Evolutionary conservation across 2,797 vertebrate species (phyloP).

Genomic region (Protosalanx chinensis): DNA sequence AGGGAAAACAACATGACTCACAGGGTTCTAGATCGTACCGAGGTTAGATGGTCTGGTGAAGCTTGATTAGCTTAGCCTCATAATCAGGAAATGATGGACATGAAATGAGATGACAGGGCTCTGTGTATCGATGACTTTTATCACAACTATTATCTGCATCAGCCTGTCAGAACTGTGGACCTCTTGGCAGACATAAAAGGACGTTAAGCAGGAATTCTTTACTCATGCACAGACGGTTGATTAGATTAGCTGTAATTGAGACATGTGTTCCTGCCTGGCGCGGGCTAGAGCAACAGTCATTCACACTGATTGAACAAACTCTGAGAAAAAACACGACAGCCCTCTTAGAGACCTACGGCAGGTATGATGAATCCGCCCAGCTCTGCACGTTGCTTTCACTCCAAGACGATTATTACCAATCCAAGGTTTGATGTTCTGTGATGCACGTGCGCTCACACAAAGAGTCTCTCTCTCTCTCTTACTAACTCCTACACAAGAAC

Average conservation of each 20-base stretch:
- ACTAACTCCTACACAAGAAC: slow-evolving; percentile 2
- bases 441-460: slow-evolving; percentile 14
- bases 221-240: slow-evolving; percentile 41
- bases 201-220: slow-evolving; percentile 39
- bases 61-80: slow-evolving; percentile 10
- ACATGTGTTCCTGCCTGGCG: slow-evolving; percentile 37
- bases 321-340: slow-evolving; percentile 7
- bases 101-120: background rate
- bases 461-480: slow-evolving; percentile 13
- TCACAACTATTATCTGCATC: background rate
- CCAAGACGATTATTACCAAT: background rate
- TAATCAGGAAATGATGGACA: slow-evolving; percentile 16
- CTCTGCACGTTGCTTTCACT: background rate
- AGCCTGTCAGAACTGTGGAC: background rate
- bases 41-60: background rate
- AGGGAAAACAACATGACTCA: background rate
- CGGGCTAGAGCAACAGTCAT: slow-evolving; percentile 39
- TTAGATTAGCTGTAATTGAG: slow-evolving; percentile 62
- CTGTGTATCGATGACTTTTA: background rate
- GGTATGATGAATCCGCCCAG: background rate
- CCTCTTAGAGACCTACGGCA: background rate
- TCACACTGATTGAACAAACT: slow-evolving; percentile 41
- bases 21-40: background rate
- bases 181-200: slow-evolving; percentile 28
- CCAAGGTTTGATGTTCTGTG: slow-evolving; percentile 18